Conservation (phyloP, 1,140 invertebrate genomes). For the Diorhabda elongata region DNA sequence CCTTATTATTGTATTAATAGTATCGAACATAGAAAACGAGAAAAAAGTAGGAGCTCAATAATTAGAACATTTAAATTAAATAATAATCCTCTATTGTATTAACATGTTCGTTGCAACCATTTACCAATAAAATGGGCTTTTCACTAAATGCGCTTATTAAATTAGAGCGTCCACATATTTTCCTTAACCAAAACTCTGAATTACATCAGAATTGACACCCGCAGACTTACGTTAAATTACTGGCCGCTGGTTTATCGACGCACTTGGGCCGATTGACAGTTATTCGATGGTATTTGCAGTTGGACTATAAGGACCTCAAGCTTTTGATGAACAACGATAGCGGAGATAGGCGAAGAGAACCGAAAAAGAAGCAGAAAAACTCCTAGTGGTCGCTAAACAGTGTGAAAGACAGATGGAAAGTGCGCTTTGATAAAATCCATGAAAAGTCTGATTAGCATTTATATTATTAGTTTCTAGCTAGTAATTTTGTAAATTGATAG, state of each 20-base stretch:
- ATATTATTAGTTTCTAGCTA: slow-evolving; percentile 10
- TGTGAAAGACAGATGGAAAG: slow-evolving; percentile 27
- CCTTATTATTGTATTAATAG: no score
- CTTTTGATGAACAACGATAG: slow-evolving; percentile 46
- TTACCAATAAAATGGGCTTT: no score
- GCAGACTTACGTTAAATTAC: slow-evolving; percentile 44
- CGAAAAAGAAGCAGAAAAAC: slow-evolving; percentile 56
- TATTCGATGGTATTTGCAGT: slow-evolving; percentile 46
- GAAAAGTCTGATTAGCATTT: slow-evolving; percentile 38
- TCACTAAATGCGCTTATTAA: no score
- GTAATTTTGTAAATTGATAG: slow-evolving; percentile 8
- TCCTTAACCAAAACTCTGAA: not conserved
- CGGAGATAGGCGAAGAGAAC: slow-evolving; percentile 45
- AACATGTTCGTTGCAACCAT: no score
- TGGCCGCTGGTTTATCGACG: slow-evolving; percentile 41
- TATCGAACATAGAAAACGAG: no score
- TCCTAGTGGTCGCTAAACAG: slow-evolving; percentile 48
- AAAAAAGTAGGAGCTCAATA: no score
- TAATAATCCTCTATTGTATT: no score
- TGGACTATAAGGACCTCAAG: slow-evolving; percentile 55
- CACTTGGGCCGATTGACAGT: slow-evolving; percentile 40
- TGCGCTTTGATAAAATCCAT: slow-evolving; percentile 31
- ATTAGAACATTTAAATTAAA: no score
- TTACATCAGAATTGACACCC: slow-evolving; percentile 26
- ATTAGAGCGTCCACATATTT: no score